Percentiles rank a stretch among this genome's conserved stretches.
Evolutionary conservation across 2,797 vertebrate genomes (phyloP).

Genomic region (Lutra lutra): DNA sequence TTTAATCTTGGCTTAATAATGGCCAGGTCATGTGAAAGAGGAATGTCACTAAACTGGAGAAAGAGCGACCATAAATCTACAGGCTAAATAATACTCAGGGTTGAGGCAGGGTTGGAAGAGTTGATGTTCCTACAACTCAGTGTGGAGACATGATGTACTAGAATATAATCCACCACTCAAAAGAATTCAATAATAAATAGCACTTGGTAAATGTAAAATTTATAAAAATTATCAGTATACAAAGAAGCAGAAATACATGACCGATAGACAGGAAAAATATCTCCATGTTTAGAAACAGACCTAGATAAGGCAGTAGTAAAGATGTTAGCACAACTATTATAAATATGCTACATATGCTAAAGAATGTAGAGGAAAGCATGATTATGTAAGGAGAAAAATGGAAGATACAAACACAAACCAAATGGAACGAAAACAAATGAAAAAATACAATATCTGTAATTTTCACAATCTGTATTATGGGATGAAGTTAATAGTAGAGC

Average conservation of each 20-base stretch:
- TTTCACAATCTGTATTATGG: background rate
- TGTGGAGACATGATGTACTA: background rate
- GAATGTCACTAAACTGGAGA: background rate
- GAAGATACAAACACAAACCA: background rate
- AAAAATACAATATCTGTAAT: background rate
- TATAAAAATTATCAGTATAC: background rate
- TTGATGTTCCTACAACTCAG: background rate
- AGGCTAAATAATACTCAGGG: background rate
- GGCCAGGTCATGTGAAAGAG: background rate
- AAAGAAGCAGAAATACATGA: background rate
- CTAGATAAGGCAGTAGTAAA: background rate
- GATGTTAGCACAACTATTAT: background rate
- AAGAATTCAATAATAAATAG: background rate
- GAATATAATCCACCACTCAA: background rate
- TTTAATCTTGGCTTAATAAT: background rate
- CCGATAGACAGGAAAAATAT: background rate
- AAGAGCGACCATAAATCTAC: background rate
- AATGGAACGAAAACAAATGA: background rate
- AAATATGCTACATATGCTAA: background rate
- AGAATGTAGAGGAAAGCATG: background rate
- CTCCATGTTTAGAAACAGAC: background rate
- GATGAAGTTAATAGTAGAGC: background rate
- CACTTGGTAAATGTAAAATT: background rate
- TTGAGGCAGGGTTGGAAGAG: background rate
- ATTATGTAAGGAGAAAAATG: no score